Base-by-base conservation (phyloP, 2,797 vertebrate species). In the Gymnothorax javanicus region DNA sequence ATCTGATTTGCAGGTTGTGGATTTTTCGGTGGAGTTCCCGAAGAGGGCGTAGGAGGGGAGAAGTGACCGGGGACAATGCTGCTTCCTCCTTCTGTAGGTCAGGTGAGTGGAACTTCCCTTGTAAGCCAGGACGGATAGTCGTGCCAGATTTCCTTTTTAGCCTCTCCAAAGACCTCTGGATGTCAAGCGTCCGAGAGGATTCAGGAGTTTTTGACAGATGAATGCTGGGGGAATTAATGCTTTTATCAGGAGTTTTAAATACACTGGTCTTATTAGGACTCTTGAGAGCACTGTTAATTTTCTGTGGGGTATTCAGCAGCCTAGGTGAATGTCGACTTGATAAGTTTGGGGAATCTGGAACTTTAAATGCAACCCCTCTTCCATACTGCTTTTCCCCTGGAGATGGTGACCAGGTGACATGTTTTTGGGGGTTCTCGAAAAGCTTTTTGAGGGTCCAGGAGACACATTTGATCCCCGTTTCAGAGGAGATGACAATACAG, bases 391-490 rank as follows among this genome's bases (percentile, higher is more conserved):
- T 57, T 87, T 91, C 94, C 4, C 3, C 89, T 20, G 95, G 95
- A 43, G 94, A 94, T 1, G 96, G 96, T 87, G 96, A 96, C 95
- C 95, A 96, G 0, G 93, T 94, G 62, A 96, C 96, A 9, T 87
- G 93, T 87, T 92, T 94, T 87, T 89, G 94, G 95, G 95, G 17
- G 93, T 94, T 85, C 0, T 89, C 23, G 88, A 87, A 12, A 93
- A 95, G 73, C 94, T 95, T 9, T 86, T n/a, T 43, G 59, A 83
- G 27, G 3, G 85, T 87, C 89, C 88, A 20, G 4, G n/a, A 84
- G 87, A 58, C 52, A 91, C 86, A 56, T 2, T 11, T 17, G 85
- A 1, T 50, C 84, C 88, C 9, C 0, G 0, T 0, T 88, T 90
- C 7, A 93, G 88, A 64, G 82, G 8, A 67, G 89, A 90, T 2